Percentiles rank a stretch among this genome's conserved stretches.
These are phyloP conservation scores for Prosopocoilus inquinatus DNA, from an alignment of 2,888 invertebrate species.

Conservation along the genomic window DNA sequence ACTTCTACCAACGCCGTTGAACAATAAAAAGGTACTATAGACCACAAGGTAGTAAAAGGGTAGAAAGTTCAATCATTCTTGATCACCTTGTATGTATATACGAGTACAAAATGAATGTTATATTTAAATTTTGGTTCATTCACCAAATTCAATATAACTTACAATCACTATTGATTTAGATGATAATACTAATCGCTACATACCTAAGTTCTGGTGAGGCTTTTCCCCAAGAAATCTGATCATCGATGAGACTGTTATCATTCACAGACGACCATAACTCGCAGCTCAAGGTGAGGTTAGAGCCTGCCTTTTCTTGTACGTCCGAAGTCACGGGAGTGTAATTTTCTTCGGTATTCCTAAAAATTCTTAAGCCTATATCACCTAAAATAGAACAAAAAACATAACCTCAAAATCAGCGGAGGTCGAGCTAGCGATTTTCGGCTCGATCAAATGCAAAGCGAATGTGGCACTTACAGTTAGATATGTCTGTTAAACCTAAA, in stretches of 20 bases:
- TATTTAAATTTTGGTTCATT: not conserved
- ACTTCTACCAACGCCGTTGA: too few relatives aligned
- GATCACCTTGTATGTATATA: not conserved
- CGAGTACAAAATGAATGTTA: not conserved
- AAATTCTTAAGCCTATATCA: slow-evolving; percentile 40
- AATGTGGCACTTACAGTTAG: slow-evolving; percentile 13
- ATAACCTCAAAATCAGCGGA: not conserved
- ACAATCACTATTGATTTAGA: too few relatives aligned
- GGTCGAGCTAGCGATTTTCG: not conserved
- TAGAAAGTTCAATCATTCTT: too few relatives aligned
- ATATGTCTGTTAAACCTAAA: slow-evolving; percentile 11
- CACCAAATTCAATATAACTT: too few relatives aligned
- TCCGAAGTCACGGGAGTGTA: slow-evolving; percentile 36
- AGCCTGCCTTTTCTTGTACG: slow-evolving; percentile 42
- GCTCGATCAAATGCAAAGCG: not conserved
- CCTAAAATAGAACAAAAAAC: slow-evolving; percentile 15
- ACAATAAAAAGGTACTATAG: too few relatives aligned
- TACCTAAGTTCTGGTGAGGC: slow-evolving; percentile 23
- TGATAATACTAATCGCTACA: not conserved
- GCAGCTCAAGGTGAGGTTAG: slow-evolving; percentile 44
- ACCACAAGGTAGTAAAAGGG: too few relatives aligned
- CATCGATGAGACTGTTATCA: slow-evolving; percentile 36
- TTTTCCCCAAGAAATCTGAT: slow-evolving; percentile 42
- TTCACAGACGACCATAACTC: slow-evolving; percentile 39
- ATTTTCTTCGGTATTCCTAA: slow-evolving; percentile 40